Evolutionary conservation across 37 sponge, comb jelly and placozoan species (phyloP).

Genomic region (Lycopodina hypogea): DNA sequence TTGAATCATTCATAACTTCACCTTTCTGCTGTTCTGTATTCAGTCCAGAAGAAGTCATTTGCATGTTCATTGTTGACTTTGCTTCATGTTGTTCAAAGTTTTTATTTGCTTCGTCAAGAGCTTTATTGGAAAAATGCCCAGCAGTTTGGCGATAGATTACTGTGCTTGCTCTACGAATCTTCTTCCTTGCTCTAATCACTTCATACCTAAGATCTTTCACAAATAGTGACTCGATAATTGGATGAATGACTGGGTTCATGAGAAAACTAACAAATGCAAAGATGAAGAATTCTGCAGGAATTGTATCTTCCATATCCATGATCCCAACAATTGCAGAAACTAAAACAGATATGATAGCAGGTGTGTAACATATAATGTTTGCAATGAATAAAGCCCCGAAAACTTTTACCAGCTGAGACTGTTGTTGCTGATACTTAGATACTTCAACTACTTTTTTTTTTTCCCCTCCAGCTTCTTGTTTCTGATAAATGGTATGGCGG

Average conservation of each 20-base stretch:
- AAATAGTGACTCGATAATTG: constrained; percentile 76
- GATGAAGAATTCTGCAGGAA: constrained; percentile 50
- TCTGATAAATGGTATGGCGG: constrained; percentile 9
- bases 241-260: constrained; percentile 66
- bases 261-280: too few relatives aligned
- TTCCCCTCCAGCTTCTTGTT: background rate
- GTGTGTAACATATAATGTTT: constrained; percentile 57
- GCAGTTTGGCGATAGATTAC: constrained; percentile 17
- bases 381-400: constrained; percentile 64
- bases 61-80: background rate
- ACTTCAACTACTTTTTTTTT: constrained; percentile 21
- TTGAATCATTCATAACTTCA: too few relatives aligned
- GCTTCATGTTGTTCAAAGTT: constrained; percentile 12
- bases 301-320: background rate
- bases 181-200: constrained; percentile 19
- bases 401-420: constrained; percentile 53
- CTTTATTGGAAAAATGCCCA: background rate
- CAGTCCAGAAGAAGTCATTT: too few relatives aligned
- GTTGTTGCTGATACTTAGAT: constrained; percentile 46
- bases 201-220: constrained; percentile 59
- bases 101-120: constrained; percentile 35
- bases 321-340: background rate
- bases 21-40: too few relatives aligned
- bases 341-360: constrained; percentile 34
- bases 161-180: constrained; percentile 17